Evolutionary conservation across 2,888 invertebrate genomes (phyloP).

Genomic region (Invenusta paracnida): DNA sequence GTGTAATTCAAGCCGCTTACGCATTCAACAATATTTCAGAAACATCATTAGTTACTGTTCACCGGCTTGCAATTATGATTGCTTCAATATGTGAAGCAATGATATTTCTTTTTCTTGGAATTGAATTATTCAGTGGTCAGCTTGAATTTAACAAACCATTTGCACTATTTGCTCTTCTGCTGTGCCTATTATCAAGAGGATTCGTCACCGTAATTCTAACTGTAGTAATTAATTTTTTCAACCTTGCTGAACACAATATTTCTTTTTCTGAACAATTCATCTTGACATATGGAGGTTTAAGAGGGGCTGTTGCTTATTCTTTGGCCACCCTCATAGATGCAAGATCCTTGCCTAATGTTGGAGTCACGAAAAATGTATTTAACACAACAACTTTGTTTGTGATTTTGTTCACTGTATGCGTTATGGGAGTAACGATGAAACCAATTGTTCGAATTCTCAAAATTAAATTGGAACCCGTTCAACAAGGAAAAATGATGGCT

Average conservation of each 20-base stretch:
- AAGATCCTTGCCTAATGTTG: constrained; percentile 47
- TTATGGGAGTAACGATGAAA: constrained; percentile 89
- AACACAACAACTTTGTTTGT: constrained; percentile 93
- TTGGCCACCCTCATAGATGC: constrained; percentile 62
- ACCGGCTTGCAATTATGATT: constrained; percentile 64
- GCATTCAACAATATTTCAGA: constrained; percentile 64
- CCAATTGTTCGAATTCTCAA: constrained; percentile 90
- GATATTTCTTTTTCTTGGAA: constrained; percentile 65
- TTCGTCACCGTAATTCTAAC: constrained; percentile 47
- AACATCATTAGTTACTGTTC: constrained; percentile 63
- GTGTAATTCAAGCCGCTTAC: constrained; percentile 64
- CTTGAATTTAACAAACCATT: constrained; percentile 63
- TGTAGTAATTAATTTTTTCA: constrained; percentile 5
- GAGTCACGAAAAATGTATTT: constrained; percentile 57
- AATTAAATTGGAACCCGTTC: constrained; percentile 63
- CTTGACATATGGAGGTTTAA: constrained; percentile 64
- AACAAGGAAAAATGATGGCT: constrained; percentile 22
- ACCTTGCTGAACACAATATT: constrained; percentile 37
- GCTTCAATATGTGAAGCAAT: constrained; percentile 64
- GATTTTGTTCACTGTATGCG: constrained; percentile 95
- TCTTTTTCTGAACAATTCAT: constrained; percentile 43
- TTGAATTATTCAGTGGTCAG: constrained; percentile 62
- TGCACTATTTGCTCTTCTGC: constrained; percentile 59
- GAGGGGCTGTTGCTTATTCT: constrained; percentile 65
- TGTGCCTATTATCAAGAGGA: constrained; percentile 62